Evolutionary conservation across 2,888 invertebrate species (phyloP).

Genomic region (Nymphalis c-album): DNA sequence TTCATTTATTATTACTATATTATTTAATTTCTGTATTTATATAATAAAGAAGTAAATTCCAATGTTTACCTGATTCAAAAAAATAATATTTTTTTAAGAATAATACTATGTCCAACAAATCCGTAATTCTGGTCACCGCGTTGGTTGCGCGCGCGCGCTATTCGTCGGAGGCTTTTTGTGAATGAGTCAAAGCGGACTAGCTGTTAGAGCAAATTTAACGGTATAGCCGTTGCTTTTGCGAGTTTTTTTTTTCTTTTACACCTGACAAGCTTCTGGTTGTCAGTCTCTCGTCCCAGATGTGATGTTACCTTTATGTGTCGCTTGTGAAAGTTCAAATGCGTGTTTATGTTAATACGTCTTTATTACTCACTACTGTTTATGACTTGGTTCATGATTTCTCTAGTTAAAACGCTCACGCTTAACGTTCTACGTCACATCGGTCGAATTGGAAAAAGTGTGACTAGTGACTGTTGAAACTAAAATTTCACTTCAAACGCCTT

Average conservation of each 20-base stretch:
- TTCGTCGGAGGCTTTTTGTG: conserved; percentile 68
- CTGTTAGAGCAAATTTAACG: conserved; percentile 74
- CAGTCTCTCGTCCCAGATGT: conserved; percentile 41
- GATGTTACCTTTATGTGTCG: conserved; percentile 37
- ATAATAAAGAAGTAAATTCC: not conserved
- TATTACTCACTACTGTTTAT: conserved; percentile 27
- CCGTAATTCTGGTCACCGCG: conserved; percentile 53
- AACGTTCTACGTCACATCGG: not conserved
- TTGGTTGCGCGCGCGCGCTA: conserved; percentile 66
- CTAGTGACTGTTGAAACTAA: not conserved
- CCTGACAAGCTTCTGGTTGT: conserved; percentile 49
- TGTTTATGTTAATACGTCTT: conserved; percentile 36
- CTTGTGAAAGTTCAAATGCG: conserved; percentile 37
- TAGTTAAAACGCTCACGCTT: not conserved
- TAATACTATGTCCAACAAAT: not conserved
- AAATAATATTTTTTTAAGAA: not conserved
- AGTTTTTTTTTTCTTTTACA: conserved; percentile 50
- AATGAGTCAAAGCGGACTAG: conserved; percentile 62
- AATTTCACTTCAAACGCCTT: too few species aligned
- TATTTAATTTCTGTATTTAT: not conserved
- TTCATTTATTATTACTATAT: not conserved
- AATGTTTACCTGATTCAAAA: not conserved
- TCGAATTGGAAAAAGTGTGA: not conserved
- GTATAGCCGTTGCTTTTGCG: conserved; percentile 55
- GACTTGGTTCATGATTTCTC: conserved; percentile 4